phyloP scores from a whole-genome alignment of 2,113 vertebrate species.

The Hemibagrus wyckioides region DNA sequence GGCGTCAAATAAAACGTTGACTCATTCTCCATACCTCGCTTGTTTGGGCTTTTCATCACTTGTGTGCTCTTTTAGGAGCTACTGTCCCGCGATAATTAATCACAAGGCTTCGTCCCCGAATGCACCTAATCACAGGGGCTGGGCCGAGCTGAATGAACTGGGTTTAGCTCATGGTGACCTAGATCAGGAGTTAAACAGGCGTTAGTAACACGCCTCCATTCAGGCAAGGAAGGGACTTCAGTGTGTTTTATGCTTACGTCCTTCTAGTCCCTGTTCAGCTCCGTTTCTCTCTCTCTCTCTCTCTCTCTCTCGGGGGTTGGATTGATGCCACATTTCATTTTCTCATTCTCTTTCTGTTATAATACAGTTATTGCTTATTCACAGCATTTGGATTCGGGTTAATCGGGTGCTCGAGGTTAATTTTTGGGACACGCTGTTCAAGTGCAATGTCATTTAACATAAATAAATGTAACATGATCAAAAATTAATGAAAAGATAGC shows the following conservation, averaged over 20 bases:
- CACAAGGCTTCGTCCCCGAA: slow-evolving; percentile 65
- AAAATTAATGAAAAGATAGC: neutral
- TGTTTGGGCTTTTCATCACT: slow-evolving; percentile 1
- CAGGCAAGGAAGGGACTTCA: slow-evolving; percentile 49
- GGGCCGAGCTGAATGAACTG: slow-evolving; percentile 70
- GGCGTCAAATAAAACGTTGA: slow-evolving; percentile 14
- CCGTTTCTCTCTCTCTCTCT: neutral
- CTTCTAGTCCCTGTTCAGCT: slow-evolving; percentile 5
- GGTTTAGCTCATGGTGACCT: slow-evolving; percentile 78
- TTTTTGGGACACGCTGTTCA: neutral
- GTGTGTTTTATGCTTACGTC: slow-evolving; percentile 29
- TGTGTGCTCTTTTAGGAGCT: slow-evolving; percentile 60
- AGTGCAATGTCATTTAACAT: neutral
- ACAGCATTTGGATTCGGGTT: neutral
- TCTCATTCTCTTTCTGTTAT: neutral
- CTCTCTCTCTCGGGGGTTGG: neutral
- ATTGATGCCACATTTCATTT: neutral
- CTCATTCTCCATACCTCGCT: slow-evolving; percentile 29
- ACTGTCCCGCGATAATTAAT: slow-evolving; percentile 70
- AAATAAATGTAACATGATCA: neutral
- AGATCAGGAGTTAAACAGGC: slow-evolving; percentile 76
- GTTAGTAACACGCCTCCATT: slow-evolving; percentile 67
- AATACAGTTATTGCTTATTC: neutral
- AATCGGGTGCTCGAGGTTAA: neutral
- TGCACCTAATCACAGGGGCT: slow-evolving; percentile 66